A percentile compares a stretch with the other conserved stretches of the same genome.
Evolutionary conservation across 2,113 vertebrate species (phyloP).

Genomic region (Carassius auratus): DNA sequence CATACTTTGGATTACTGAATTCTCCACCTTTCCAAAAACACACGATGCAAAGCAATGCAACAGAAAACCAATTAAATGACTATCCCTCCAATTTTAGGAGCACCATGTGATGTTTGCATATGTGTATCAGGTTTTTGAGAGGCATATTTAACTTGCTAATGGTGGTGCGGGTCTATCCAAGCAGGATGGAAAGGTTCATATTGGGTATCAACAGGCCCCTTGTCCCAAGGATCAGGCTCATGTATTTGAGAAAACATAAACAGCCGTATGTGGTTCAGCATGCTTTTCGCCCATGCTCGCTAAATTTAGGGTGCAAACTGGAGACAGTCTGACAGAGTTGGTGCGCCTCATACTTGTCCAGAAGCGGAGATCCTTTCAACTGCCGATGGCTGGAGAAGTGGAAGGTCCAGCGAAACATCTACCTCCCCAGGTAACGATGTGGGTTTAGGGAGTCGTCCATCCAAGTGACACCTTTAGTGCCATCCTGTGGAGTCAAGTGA

Average conservation of each 20-base stretch:
- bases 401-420: slow-evolving; percentile 71
- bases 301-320: slow-evolving; percentile 30
- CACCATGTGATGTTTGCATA: not conserved
- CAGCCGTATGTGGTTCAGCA: slow-evolving; percentile 6
- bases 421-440: slow-evolving; percentile 65
- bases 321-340: not conserved
- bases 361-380: slow-evolving; percentile 89
- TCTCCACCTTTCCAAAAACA: slow-evolving; percentile 9
- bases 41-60: not conserved
- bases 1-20: slow-evolving; percentile 1
- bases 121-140: not conserved
- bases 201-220: slow-evolving; percentile 12
- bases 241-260: slow-evolving; percentile 21
- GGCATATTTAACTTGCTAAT: slow-evolving; percentile 18
- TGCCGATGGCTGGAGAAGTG: slow-evolving; percentile 71
- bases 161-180: not conserved
- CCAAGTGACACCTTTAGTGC: slow-evolving; percentile 75
- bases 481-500: slow-evolving; percentile 68
- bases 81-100: not conserved
- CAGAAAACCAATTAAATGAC: not conserved
- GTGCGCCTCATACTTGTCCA: slow-evolving; percentile 85
- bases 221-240: not conserved
- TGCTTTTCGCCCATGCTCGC: slow-evolving; percentile 16
- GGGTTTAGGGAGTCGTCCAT: slow-evolving; percentile 70
- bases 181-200: slow-evolving; percentile 20